These are phyloP conservation scores for Dendropsophus ebraccatus DNA, from an alignment of 2,113 vertebrate species.

Conservation along the genomic window DNA sequence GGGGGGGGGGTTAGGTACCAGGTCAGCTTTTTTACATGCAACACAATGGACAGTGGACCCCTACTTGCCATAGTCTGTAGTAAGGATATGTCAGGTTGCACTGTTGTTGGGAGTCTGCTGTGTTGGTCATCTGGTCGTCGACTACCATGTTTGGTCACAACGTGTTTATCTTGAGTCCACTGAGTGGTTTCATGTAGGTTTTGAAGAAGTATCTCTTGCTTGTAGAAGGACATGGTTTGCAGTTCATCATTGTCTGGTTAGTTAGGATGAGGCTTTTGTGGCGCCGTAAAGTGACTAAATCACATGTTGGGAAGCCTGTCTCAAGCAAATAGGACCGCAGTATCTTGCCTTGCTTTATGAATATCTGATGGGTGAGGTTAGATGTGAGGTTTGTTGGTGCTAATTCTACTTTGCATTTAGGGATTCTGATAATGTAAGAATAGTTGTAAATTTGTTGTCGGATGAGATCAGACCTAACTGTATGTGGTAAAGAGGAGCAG, in stretches of 20 bases:
- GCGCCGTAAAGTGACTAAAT: not conserved
- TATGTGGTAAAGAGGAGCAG: not conserved
- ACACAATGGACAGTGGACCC: not conserved
- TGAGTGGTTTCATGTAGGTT: not conserved
- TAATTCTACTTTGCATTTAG: not conserved
- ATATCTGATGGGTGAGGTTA: not conserved
- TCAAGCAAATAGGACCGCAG: not conserved
- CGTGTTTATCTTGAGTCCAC: not conserved
- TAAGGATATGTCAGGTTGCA: not conserved
- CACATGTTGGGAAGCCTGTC: not conserved
- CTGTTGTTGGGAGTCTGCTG: not conserved
- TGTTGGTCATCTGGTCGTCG: not conserved
- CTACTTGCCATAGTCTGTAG: not conserved
- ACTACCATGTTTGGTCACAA: not conserved
- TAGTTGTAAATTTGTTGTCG: not conserved
- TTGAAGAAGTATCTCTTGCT: not conserved
- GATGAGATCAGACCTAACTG: not conserved
- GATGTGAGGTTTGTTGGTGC: not conserved
- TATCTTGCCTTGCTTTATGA: not conserved
- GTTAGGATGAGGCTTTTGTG: slow-evolving; percentile 13
- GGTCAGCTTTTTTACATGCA: not conserved
- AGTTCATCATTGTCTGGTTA: not conserved
- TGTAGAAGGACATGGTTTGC: not conserved
- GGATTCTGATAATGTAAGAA: not conserved
- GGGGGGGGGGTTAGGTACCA: not conserved